These are phyloP conservation scores for Polypterus senegalus DNA, from an alignment of 2,113 vertebrate species.

Conservation along the genomic window DNA sequence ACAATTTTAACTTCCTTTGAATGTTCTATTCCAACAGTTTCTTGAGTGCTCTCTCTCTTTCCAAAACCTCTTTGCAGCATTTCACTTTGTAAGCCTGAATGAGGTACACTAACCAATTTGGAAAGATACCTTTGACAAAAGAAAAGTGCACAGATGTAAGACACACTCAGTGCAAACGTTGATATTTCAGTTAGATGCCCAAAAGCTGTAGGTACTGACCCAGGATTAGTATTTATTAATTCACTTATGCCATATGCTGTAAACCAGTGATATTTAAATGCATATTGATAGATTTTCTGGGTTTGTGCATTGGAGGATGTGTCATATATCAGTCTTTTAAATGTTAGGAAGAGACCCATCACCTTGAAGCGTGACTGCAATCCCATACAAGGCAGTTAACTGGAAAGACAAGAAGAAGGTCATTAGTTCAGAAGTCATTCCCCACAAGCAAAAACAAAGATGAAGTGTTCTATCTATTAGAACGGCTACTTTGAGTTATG, in stretches of 20 bases:
- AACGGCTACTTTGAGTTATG: too few species aligned
- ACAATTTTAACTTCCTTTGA: too few species aligned
- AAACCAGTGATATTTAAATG: conserved; percentile 37
- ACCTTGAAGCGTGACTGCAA: conserved; percentile 50
- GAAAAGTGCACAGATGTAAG: too few species aligned
- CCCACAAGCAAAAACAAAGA: conserved; percentile 11
- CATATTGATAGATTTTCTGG: conserved; percentile 43
- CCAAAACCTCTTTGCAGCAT: too few species aligned
- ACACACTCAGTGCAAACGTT: too few species aligned
- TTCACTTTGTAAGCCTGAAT: too few species aligned
- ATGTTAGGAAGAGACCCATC: conserved; percentile 55
- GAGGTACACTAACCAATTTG: too few species aligned
- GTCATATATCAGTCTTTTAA: conserved; percentile 54
- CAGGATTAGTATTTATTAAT: conserved; percentile 47
- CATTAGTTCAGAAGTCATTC: too few species aligned
- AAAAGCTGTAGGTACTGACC: conserved; percentile 23
- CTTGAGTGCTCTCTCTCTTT: too few species aligned
- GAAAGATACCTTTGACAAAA: too few species aligned
- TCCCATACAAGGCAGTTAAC: conserved; percentile 76
- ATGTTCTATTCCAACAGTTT: too few species aligned
- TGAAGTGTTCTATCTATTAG: conserved; percentile 10
- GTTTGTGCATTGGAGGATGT: conserved; percentile 57
- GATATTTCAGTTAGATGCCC: background rate
- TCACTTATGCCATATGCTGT: conserved; percentile 39
- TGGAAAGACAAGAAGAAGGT: conserved; percentile 41